These are phyloP conservation scores for Dromius quadrimaculatus DNA, from an alignment of 2,888 invertebrate genomes.

Conservation along the genomic window DNA sequence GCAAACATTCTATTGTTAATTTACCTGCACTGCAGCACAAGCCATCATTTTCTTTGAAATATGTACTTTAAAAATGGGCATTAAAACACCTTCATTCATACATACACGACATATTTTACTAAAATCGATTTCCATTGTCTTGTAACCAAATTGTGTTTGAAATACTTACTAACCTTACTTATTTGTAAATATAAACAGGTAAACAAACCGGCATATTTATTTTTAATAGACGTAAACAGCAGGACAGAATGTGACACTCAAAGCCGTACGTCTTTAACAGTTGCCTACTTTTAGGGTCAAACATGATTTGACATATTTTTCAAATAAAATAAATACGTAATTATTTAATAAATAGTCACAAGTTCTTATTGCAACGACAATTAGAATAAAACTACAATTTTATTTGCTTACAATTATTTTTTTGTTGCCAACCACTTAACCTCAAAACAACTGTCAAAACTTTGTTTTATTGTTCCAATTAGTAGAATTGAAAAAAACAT, in stretches of 20 bases:
- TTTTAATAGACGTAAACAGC: conserved; percentile 39
- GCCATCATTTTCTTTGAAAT: conserved; percentile 67
- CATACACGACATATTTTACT: conserved; percentile 66
- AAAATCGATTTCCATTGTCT: conserved; percentile 62
- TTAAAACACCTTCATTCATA: conserved; percentile 64
- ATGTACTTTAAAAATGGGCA: conserved; percentile 67
- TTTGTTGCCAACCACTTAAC: too few species aligned
- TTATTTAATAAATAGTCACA: too few species aligned
- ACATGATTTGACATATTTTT: too few species aligned
- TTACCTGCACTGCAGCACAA: conserved; percentile 66
- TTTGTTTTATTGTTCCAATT: too few species aligned
- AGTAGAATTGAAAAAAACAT: too few species aligned
- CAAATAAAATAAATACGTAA: too few species aligned
- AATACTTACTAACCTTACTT: conserved; percentile 32
- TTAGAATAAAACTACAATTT: too few species aligned
- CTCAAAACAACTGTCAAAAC: too few species aligned
- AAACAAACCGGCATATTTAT: conserved; percentile 47
- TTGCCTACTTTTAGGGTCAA: too few species aligned
- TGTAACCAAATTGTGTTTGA: conserved; percentile 6
- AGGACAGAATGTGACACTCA: background rate
- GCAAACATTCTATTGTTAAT: conserved; percentile 5
- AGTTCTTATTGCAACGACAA: too few species aligned
- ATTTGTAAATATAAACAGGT: conserved; percentile 5
- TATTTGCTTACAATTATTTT: too few species aligned
- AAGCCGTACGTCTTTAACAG: too few species aligned